Base-by-base conservation (phyloP, 2,797 vertebrate species). In the Geotrypetes seraphini region DNA sequence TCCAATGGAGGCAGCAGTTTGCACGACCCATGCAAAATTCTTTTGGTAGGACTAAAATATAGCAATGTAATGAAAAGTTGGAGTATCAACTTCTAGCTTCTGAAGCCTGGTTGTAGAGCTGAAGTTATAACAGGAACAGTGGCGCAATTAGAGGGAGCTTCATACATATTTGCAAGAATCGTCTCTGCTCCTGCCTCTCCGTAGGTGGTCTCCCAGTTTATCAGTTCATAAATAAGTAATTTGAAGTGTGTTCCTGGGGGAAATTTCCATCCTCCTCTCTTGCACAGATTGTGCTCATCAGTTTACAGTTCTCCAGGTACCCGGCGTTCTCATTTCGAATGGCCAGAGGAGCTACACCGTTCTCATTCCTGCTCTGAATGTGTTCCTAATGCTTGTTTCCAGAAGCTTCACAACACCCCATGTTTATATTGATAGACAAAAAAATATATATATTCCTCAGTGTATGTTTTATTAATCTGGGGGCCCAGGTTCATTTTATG, bases 211-310 rank as follows among this genome's bases (percentile, higher is more conserved):
- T 78, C 77, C 75, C 75, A 81, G 76, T 87, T 85, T 83, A 81
- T 81, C 79, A 81, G 78, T 83, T 86, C 82, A 85, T 89, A 84
- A 87, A 88, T 87, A 83, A 87, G 84, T 86, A 78, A 84, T 85
- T 77, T 86, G 76, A 83, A 83, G 80, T 82, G 80, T 75, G 75
- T 74, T 85, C 82, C 83, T 83, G 69, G 53, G 81, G 83, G 81
- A 83, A 73, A 82, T 80, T 79, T 79, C 69, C 70, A 70, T 76
- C 60, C 71, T 76, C n/a, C n/a, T n/a, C n/a, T n/a, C 73, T 73
- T 77, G 78, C 83, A 71, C 79, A 83, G 78, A 78, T 79, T 81
- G 79, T 75, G 72, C 78, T 83, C 78, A 81, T 81, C 79, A 79
- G 70, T 75, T 78, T 80, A 73, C 74, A 74, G 67, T 79, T 79